Conservation (phyloP, 2,113 vertebrate genomes). For the Stigmatopora argus region DNA sequence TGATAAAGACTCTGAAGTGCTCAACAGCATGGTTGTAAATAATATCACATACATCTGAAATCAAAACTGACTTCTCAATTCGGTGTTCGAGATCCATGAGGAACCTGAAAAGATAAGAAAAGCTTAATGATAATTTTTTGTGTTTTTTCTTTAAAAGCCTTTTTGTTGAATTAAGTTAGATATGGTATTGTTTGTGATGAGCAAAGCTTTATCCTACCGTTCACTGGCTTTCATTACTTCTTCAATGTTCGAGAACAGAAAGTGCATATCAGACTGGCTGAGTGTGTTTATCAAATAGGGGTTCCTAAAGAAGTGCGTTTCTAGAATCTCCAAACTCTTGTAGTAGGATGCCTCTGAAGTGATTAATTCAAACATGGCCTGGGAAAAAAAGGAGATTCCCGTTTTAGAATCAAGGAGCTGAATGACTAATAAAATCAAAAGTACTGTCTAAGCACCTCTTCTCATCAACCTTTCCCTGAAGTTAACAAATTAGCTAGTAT, state of each 20-base stretch:
- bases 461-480: no score
- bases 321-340: conserved; percentile 89
- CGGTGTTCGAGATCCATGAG: conserved; percentile 89
- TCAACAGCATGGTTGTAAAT: conserved; percentile 77
- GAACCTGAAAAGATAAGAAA: conserved; percentile 69
- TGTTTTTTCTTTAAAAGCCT: background rate
- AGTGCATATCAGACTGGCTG: conserved; percentile 87
- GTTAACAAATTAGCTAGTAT: no score
- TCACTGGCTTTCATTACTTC: conserved; percentile 91
- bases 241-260: conserved; percentile 94
- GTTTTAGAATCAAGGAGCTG: no score
- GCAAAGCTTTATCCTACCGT: conserved; percentile 68
- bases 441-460: no score
- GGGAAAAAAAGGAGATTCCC: conserved; percentile 5
- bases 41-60: conserved; percentile 92
- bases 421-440: no score
- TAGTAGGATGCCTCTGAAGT: conserved; percentile 95
- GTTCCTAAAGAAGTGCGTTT: conserved; percentile 89
- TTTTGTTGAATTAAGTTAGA: background rate
- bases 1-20: conserved; percentile 87
- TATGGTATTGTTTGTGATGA: background rate
- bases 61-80: conserved; percentile 86
- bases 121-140: background rate
- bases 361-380: conserved; percentile 97
- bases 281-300: conserved; percentile 79